A percentile compares a stretch with the other conserved stretches of the same genome.
Evolutionary conservation across 2,113 vertebrate genomes (phyloP).

Genomic region (Steatornis caripensis): DNA sequence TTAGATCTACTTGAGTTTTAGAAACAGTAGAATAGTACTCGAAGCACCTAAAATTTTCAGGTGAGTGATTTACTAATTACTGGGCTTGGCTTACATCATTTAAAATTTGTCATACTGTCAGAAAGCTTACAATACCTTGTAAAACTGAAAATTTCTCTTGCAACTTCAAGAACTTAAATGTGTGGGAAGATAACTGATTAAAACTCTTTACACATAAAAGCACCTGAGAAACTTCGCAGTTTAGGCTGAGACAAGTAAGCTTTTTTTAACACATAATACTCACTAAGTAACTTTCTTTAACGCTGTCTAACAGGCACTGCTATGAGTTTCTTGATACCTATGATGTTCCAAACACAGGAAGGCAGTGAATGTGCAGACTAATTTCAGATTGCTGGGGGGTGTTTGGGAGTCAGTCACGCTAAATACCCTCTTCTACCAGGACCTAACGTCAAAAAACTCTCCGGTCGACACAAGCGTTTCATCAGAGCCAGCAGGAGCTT

Average conservation of each 20-base stretch:
- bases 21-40: neutral
- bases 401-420: neutral
- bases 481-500: neutral
- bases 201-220: neutral
- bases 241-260: neutral
- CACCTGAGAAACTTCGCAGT: neutral
- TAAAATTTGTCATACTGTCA: neutral
- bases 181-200: neutral
- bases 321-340: neutral
- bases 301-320: neutral
- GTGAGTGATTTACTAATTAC: neutral
- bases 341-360: neutral
- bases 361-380: neutral
- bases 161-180: neutral
- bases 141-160: neutral
- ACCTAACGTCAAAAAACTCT: neutral
- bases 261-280: neutral
- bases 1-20: neutral
- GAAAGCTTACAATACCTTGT: neutral
- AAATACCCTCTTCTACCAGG: neutral
- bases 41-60: neutral
- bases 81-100: accelerated
- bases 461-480: accelerated
- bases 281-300: neutral
- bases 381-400: neutral